Evolutionary conservation across 2,113 vertebrate genomes (phyloP), one percentile per base, ranked within the genome.

Genomic region (Mastomys coucha): DNA sequence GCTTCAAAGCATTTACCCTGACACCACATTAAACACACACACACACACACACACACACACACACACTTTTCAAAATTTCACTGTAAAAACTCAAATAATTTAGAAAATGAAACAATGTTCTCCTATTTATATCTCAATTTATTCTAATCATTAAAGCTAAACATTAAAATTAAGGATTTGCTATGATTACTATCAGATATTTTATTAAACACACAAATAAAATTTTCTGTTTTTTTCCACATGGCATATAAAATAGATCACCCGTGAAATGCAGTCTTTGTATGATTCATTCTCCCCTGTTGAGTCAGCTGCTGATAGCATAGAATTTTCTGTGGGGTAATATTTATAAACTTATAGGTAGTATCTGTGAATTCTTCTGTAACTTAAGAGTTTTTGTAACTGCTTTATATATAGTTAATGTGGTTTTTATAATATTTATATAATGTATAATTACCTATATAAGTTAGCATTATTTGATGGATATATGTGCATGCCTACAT

Each of bases 241-340:
- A 9, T 31, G 70, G 11, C 77, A 14, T 76, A 81, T 90, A n/a
- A 95, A 91, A 36, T 76, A 88, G 42, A 56, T 94, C 76, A 75
- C 51, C 16, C 88, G 51, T 39, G 75, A 76, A 77, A 77, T 63
- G 8, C 49, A 58, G 14, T 91, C 22, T 78, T 42, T 69, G 31
- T 91, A 6, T 85, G 76, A 91, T 67, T 96, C 53, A 91, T 5
- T 91, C 12, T 67, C 7, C 87, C 14, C 39, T 22, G 2, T 4
- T 96, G 63, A 94, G n/a, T 72, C 69, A 85, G 65, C 49, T 36
- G 56, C 58, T 81, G 63, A 85, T 45, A 80, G 63, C 95, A 60
- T 42, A 14, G 12, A 28, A 22, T 17, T 91, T 89, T 75, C 26
- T 14, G 39, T 1, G 2, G 51, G 78, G 33, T 77, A 58, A n/a